These are phyloP conservation scores for Philaethria dido DNA, from an alignment of 2,888 invertebrate genomes.

Conservation along the genomic window DNA sequence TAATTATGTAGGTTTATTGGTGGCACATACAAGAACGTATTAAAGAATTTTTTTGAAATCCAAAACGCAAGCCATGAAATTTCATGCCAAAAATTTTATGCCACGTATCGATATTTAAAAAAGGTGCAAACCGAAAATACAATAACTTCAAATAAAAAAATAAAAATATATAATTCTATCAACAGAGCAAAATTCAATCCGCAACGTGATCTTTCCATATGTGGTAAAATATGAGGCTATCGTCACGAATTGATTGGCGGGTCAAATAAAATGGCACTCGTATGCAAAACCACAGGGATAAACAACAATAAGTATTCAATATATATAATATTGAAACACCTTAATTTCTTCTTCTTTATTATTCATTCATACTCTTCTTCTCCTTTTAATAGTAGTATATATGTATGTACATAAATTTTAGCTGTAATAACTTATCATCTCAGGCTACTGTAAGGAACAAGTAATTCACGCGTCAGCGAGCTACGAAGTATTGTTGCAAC, in stretches of 20 bases:
- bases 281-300: conserved; percentile 1
- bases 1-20: too few species aligned
- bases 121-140: neutral
- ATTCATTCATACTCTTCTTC: too few species aligned
- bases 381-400: too few species aligned
- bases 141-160: neutral
- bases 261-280: conserved; percentile 8
- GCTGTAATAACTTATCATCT: conserved; percentile 8
- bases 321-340: neutral
- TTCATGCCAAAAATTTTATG: neutral
- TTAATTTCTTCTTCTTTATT: too few species aligned
- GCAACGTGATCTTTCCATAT: conserved; percentile 12
- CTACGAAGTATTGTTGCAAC: conserved; percentile 66
- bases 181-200: conserved; percentile 1
- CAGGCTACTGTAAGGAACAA: conserved; percentile 3
- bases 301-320: conserved; percentile 11
- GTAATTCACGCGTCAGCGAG: conserved; percentile 33
- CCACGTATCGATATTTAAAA: neutral
- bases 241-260: conserved; percentile 16
- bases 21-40: too few species aligned
- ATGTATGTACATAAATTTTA: neutral
- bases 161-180: neutral
- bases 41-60: neutral
- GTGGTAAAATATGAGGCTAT: conserved; percentile 13
- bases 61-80: neutral